Evolutionary conservation across 2,888 invertebrate species (phyloP).

Genomic region (Altica lythri): DNA sequence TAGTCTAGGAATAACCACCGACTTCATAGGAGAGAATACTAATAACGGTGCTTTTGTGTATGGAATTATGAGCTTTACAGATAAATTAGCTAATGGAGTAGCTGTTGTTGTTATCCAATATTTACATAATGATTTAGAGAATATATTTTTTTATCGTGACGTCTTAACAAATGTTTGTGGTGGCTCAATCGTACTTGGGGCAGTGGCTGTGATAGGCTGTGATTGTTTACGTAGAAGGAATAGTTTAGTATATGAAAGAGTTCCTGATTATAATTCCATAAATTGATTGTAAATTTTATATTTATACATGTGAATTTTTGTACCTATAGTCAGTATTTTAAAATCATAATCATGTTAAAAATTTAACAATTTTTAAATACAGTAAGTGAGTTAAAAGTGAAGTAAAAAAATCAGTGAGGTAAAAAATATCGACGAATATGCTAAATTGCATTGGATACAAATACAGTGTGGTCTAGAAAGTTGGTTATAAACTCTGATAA

Average conservation of each 20-base stretch:
- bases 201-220: constrained; percentile 52
- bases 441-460: no score
- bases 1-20: constrained; percentile 84
- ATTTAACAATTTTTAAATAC: no score
- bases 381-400: no score
- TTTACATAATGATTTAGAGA: constrained; percentile 57
- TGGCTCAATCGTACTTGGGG: constrained; percentile 59
- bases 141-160: constrained; percentile 61
- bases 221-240: constrained; percentile 14
- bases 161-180: constrained; percentile 64
- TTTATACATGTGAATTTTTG: no score
- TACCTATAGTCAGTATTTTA: no score
- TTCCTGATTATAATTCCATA: constrained; percentile 33
- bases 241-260: constrained; percentile 29
- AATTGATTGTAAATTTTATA: no score
- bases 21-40: constrained; percentile 81
- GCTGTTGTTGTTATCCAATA: constrained; percentile 82
- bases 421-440: no score
- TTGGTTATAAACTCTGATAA: no score
- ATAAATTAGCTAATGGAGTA: constrained; percentile 87
- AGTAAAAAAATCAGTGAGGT: no score
- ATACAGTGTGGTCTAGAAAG: no score
- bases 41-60: constrained; percentile 90
- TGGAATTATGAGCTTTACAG: constrained; percentile 90
- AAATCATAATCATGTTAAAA: no score